These are phyloP conservation scores for Hafferia zeledoni DNA, from an alignment of 2,797 vertebrate species.

Conservation along the genomic window DNA sequence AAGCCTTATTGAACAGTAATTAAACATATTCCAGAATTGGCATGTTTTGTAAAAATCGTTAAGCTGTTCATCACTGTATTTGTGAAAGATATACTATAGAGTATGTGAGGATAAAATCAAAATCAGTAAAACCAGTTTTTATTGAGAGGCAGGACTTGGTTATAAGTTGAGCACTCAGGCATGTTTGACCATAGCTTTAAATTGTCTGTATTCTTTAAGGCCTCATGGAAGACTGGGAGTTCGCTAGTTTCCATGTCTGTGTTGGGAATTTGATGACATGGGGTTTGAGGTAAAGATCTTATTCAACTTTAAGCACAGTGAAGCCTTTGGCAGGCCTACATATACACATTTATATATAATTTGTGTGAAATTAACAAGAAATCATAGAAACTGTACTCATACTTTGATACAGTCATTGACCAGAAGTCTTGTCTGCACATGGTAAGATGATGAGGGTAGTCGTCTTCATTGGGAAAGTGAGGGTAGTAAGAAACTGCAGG, in stretches of 20 bases:
- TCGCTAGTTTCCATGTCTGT: not conserved
- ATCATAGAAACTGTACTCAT: not conserved
- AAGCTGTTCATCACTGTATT: not conserved
- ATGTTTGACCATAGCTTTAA: not conserved
- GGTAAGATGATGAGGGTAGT: not conserved
- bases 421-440: not conserved
- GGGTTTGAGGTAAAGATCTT: not conserved
- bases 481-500: not conserved
- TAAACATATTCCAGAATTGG: not conserved
- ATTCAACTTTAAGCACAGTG: not conserved
- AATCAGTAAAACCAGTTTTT: not conserved
- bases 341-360: not conserved
- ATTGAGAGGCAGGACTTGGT: not conserved
- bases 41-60: not conserved
- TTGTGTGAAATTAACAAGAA: not conserved
- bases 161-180: not conserved
- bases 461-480: not conserved
- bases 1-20: not conserved
- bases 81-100: not conserved
- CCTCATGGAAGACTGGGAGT: accelerated
- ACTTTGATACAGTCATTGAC: not conserved
- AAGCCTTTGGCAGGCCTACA: not conserved
- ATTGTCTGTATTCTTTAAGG: not conserved
- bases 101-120: not conserved
- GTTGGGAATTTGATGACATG: not conserved